phyloP scores from a whole-genome alignment of 2,113 vertebrate genomes.

The Myiopsitta monachus region DNA sequence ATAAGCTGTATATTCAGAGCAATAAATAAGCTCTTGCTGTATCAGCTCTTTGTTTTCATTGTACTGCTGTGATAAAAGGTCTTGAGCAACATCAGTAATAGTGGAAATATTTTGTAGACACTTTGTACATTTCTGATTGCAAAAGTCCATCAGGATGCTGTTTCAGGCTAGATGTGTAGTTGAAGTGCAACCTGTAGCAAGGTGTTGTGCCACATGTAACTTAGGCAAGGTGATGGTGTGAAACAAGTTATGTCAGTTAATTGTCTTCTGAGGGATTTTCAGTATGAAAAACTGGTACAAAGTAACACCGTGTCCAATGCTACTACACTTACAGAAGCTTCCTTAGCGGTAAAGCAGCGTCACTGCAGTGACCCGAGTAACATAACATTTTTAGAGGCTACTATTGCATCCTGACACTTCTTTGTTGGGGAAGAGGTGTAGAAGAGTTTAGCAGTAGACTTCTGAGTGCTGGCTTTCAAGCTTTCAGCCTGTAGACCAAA shows the following conservation, averaged over 20 bases:
- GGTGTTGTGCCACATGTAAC: not conserved
- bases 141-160: not conserved
- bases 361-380: not conserved
- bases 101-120: not conserved
- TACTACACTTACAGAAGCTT: not conserved
- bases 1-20: not conserved
- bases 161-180: rapidly evolving
- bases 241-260: not conserved
- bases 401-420: not conserved
- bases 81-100: not conserved
- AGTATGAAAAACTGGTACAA: not conserved
- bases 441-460: not conserved
- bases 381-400: not conserved
- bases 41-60: not conserved
- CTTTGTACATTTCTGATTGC: not conserved
- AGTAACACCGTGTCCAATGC: not conserved
- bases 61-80: not conserved
- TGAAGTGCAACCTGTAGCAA: not conserved
- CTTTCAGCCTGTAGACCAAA: not conserved
- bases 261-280: not conserved
- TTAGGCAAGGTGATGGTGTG: not conserved
- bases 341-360: not conserved
- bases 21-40: not conserved
- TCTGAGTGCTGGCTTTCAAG: not conserved
- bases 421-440: not conserved